Base-by-base conservation (phyloP, 1,140 invertebrate species). In the Drosophila lowei region DNA sequence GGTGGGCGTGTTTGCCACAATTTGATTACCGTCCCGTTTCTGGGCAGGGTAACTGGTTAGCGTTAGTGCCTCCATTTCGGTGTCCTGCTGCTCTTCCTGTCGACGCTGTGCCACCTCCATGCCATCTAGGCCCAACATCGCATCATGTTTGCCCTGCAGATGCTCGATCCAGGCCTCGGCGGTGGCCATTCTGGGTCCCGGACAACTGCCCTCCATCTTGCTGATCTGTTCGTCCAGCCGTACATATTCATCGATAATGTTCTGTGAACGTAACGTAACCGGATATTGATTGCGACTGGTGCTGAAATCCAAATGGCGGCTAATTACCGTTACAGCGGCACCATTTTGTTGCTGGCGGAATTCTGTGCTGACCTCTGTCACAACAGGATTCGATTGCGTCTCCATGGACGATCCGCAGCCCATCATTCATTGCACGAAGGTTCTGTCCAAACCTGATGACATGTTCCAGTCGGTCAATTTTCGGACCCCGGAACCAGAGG, bases 391-490 rank as follows among this genome's bases (percentile, higher is more conserved):
- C 48, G 72, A n/a, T 63, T 57, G 53, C 46, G 72, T 72, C 49
- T 90, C 89, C 85, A 90, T 80, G 25, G 89, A 90, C 55, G 89
- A 90, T 74, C 89, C 85, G 61, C 89, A 90, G 73, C 89, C 89
- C 89, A 90, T 90, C 60, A 72, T 74, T 81, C 71, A 79, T 54
- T 68, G 58, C 70, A 62, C 67, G 30, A 49, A 72, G 60, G 56
- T 57, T 13, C 43, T 49, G 46, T 49, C 25, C 41, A 42, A 18
- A 38, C 18, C 49, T 13, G 48, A 52, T 74, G 73, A 58, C 81
- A 85, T 85, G 71, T 68, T 88, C 48, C 60, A 64, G 55, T 56
- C 43, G 49, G 30, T 38, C 15, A 43, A n/a, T 38, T 28, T 46
- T 25, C 43, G 15, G 13, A 15, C 41, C 11, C 6, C 11, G 11